These are phyloP conservation scores for Mormyrops boulengeri DNA, from an alignment of 2,797 vertebrate species.

Conservation along the genomic window DNA sequence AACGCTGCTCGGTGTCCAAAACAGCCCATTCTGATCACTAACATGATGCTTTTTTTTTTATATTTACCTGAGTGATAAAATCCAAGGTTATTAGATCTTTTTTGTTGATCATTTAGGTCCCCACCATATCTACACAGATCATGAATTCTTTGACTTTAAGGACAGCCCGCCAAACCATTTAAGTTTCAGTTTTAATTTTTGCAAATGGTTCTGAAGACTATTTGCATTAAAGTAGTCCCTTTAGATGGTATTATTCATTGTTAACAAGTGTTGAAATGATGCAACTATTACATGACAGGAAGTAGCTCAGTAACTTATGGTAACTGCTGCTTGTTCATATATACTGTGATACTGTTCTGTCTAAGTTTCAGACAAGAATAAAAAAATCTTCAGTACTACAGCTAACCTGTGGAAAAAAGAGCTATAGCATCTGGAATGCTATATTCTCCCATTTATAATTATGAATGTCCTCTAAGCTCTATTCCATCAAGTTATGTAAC, in stretches of 20 bases:
- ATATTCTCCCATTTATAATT: not conserved
- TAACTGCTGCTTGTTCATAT: constrained; percentile 47
- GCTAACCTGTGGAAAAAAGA: not conserved
- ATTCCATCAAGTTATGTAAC: not conserved
- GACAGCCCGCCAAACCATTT: not conserved
- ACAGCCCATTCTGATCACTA: constrained; percentile 1
- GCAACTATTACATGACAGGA: constrained; percentile 51
- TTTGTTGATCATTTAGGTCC: not conserved
- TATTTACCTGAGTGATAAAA: not conserved
- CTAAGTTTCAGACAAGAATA: not conserved
- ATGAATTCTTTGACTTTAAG: not conserved
- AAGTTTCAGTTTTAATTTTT: not conserved
- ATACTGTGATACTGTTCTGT: constrained; percentile 31
- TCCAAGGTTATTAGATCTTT: not conserved
- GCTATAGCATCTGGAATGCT: not conserved
- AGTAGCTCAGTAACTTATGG: constrained; percentile 53
- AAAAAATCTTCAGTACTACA: not conserved
- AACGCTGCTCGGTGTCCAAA: not conserved
- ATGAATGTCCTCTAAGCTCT: not conserved
- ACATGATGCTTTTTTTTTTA: not conserved
- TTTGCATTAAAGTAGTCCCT: not conserved
- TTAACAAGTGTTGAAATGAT: constrained; percentile 42
- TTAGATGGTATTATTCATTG: not conserved
- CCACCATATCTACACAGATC: not conserved
- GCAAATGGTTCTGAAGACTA: not conserved